Conservation (phyloP, 2,113 vertebrate species). For the Sylvilagus bachmani region DNA sequence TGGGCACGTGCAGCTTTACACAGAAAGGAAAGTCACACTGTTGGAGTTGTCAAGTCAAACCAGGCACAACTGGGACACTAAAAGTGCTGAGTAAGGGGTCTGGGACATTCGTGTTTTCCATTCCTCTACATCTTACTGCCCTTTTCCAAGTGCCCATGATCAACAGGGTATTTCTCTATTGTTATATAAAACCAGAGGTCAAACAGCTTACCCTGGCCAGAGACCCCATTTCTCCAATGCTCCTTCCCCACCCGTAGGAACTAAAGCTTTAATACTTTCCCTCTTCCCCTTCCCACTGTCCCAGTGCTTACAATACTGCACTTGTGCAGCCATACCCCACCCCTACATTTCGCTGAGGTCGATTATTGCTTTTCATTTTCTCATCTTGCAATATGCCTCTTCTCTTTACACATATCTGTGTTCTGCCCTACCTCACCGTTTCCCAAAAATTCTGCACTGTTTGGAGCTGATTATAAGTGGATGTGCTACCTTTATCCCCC, state of each 20-base stretch:
- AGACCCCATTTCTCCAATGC: not conserved
- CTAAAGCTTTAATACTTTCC: not conserved
- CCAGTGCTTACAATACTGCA: not conserved
- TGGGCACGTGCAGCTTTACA: not conserved
- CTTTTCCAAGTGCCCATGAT: not conserved
- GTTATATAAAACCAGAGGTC: not conserved
- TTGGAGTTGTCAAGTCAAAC: not conserved
- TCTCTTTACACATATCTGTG: not conserved
- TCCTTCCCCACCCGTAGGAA: not conserved
- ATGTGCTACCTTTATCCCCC: not conserved
- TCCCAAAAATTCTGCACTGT: not conserved
- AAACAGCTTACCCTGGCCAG: not conserved
- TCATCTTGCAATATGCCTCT: not conserved
- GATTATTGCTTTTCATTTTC: not conserved
- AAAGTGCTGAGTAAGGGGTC: not conserved
- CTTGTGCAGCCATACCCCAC: not conserved
- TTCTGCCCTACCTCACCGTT: not conserved
- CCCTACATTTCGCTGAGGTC: not conserved
- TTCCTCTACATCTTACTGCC: not conserved
- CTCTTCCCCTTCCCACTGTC: not conserved
- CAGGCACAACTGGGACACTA: not conserved
- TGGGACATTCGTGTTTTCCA: not conserved
- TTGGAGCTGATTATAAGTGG: not conserved
- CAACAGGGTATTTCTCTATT: conserved; percentile 26
- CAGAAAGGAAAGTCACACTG: not conserved